Evolutionary conservation across 2,797 vertebrate genomes (phyloP).

Genomic region (Crypturellus tataupa): DNA sequence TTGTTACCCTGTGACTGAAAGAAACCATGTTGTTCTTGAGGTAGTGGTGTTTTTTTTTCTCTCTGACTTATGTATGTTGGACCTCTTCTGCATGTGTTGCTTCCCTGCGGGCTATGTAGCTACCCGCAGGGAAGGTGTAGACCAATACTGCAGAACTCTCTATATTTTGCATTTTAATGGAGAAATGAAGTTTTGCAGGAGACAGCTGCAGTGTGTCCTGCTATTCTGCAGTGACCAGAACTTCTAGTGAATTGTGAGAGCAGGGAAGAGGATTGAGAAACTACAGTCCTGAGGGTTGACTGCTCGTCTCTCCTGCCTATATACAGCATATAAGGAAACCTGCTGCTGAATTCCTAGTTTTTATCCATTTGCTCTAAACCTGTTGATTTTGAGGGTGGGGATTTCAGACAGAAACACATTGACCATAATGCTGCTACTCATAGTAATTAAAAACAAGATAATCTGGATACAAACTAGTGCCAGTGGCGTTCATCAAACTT

Average conservation of each 20-base stretch:
- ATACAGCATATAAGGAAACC: background rate
- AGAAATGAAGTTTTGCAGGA: background rate
- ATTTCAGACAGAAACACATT: background rate
- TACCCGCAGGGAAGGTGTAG: background rate
- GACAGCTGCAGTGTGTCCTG: background rate
- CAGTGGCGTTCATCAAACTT: background rate
- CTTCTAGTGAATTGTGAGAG: background rate
- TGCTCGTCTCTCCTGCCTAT: background rate
- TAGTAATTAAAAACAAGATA: background rate
- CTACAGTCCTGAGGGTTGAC: background rate
- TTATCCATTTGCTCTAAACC: background rate
- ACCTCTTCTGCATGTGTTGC: background rate
- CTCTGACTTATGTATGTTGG: background rate
- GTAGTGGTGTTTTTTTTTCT: background rate
- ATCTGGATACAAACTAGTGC: background rate
- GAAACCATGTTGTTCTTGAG: background rate
- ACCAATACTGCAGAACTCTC: background rate
- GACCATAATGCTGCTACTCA: background rate
- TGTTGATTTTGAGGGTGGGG: background rate
- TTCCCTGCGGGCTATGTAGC: background rate
- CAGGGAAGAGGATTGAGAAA: background rate
- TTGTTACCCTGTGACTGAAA: conserved; percentile 24
- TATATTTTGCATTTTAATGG: background rate
- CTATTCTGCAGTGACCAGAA: background rate
- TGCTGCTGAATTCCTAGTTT: background rate